These are phyloP conservation scores for Myoxocephalus aenaeus DNA, from an alignment of 2,797 vertebrate species.

Conservation along the genomic window DNA sequence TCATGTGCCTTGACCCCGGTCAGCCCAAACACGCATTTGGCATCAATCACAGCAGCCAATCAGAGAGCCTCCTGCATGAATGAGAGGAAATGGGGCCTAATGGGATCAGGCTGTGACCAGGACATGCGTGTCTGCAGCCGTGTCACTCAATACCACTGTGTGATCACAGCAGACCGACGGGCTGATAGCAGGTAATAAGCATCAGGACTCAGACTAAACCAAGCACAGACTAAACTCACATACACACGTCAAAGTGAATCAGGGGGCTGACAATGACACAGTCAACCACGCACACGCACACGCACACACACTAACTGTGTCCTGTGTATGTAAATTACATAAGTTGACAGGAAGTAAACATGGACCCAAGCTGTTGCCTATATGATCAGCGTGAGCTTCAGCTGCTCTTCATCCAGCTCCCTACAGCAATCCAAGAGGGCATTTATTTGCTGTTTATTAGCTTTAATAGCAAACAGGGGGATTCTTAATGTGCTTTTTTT, in stretches of 20 bases:
- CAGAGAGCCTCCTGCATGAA: constrained; percentile 68
- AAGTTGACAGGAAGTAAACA: not conserved
- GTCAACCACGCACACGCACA: not conserved
- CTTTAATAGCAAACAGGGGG: constrained; percentile 45
- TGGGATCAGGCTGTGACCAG: constrained; percentile 79
- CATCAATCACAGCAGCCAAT: constrained; percentile 78
- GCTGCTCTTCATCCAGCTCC: constrained; percentile 20
- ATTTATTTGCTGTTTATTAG: constrained; percentile 59
- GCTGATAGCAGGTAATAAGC: constrained; percentile 68
- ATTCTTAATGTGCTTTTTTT: constrained; percentile 32
- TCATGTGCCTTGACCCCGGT: constrained; percentile 34
- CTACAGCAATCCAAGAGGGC: constrained; percentile 16
- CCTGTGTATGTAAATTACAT: not conserved
- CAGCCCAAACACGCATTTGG: constrained; percentile 56
- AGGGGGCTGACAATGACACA: constrained; percentile 43
- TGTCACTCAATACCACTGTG: constrained; percentile 72
- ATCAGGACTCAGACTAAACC: constrained; percentile 49
- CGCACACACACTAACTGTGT: not conserved
- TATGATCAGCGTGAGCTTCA: not conserved
- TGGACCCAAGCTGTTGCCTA: not conserved
- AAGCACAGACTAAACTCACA: constrained; percentile 35
- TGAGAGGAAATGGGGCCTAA: constrained; percentile 82
- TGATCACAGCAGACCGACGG: constrained; percentile 62
- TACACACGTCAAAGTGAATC: constrained; percentile 61
- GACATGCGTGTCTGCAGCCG: constrained; percentile 59